phyloP scores from a whole-genome alignment of 2,113 vertebrate genomes.

The Axis porcinus region DNA sequence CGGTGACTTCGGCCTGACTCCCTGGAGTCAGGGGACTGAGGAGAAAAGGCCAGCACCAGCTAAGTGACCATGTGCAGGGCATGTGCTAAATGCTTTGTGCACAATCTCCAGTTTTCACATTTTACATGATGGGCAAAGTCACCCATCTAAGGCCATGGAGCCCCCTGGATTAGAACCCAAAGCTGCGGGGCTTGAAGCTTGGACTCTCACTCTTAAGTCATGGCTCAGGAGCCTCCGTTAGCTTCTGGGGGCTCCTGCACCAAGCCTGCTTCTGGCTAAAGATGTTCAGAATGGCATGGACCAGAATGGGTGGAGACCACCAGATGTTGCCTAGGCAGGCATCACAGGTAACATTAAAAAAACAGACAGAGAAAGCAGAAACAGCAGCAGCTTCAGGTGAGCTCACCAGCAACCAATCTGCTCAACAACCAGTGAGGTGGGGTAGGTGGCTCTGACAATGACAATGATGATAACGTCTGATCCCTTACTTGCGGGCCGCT shows the following conservation, averaged over 20 bases:
- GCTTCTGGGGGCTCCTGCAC: accelerated
- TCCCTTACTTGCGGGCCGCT: accelerated
- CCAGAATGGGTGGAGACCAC: accelerated
- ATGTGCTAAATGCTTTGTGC: accelerated
- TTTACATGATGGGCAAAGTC: background rate
- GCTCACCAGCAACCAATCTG: background rate
- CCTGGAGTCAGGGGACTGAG: background rate
- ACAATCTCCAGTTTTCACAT: accelerated
- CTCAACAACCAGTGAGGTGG: background rate
- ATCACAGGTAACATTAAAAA: accelerated
- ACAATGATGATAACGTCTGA: accelerated
- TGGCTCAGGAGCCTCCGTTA: accelerated
- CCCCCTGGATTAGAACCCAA: background rate
- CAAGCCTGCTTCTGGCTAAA: background rate
- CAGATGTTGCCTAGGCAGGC: background rate
- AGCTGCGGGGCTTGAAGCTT: too few species aligned
- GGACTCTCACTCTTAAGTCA: too few species aligned
- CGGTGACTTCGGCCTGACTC: background rate
- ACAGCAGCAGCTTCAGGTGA: accelerated
- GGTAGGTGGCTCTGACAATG: background rate
- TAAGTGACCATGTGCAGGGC: accelerated
- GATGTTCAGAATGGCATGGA: background rate
- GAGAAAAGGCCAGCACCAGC: background rate
- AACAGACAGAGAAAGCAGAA: background rate
- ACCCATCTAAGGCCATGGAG: background rate